Percentiles rank a stretch among this genome's conserved stretches.
phyloP scores from a whole-genome alignment of 2,888 invertebrate species.

The Polylopha cassiicola region DNA sequence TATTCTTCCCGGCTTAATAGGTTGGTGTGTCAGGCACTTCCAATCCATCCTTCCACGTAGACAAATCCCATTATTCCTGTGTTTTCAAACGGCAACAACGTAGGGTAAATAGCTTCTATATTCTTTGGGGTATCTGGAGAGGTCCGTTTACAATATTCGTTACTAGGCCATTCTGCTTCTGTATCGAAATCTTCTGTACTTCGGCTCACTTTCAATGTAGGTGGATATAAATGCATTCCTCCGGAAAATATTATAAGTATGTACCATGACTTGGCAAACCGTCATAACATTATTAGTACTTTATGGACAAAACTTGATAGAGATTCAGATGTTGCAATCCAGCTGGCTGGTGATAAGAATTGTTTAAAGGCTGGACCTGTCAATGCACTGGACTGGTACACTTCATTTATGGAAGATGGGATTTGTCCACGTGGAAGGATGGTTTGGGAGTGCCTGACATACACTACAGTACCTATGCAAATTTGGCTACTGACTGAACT shows the following conservation, averaged over 20 bases:
- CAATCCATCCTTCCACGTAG: no score
- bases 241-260: constrained; percentile 77
- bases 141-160: constrained; percentile 63
- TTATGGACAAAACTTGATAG: constrained; percentile 76
- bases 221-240: no score
- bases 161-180: constrained; percentile 73
- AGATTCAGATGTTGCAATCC: constrained; percentile 78
- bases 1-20: no score
- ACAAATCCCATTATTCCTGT: constrained; percentile 88
- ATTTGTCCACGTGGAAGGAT: no score
- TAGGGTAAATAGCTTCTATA: constrained; percentile 77
- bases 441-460: no score
- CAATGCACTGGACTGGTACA: constrained; percentile 82
- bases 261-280: constrained; percentile 79
- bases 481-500: no score
- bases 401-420: constrained; percentile 76
- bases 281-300: constrained; percentile 80
- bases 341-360: constrained; percentile 79
- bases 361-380: constrained; percentile 81
- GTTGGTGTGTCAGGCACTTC: no score
- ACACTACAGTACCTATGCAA: no score
- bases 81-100: constrained; percentile 86
- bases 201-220: constrained; percentile 64
- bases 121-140: constrained; percentile 56
- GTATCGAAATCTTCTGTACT: constrained; percentile 72